phyloP scores from a whole-genome alignment of 2,797 vertebrate genomes.

The Rousettus madagascariensis region DNA sequence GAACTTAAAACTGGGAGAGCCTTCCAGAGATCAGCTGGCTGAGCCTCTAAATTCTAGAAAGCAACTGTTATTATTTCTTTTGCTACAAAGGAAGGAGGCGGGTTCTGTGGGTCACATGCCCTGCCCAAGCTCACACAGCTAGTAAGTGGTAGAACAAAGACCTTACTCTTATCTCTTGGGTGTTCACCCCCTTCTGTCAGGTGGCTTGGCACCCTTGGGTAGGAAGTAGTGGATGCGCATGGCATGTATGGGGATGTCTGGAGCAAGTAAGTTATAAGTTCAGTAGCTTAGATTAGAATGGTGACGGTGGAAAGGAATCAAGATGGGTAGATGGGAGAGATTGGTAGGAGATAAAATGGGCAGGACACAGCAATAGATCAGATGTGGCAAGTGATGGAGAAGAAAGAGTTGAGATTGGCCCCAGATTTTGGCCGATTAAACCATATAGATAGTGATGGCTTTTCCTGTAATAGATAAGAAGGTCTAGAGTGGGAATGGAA shows the following conservation, averaged over 20 bases:
- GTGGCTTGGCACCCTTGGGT: background rate
- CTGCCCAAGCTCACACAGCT: background rate
- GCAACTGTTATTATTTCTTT: background rate
- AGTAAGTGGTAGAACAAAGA: background rate
- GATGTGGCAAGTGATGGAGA: background rate
- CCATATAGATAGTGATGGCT: background rate
- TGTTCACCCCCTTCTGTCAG: background rate
- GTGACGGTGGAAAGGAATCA: background rate
- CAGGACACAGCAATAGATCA: background rate
- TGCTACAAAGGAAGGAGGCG: background rate
- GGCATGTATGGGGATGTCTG: background rate
- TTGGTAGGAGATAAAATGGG: background rate
- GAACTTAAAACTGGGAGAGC: background rate
- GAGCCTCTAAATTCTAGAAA: background rate
- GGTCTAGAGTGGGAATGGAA: background rate
- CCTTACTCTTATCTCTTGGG: background rate
- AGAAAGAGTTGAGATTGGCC: background rate
- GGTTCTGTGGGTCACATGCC: background rate
- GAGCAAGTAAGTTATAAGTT: background rate
- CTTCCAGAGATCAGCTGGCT: background rate
- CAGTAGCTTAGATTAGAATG: background rate
- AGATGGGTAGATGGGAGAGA: background rate
- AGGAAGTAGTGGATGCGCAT: background rate
- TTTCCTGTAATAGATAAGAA: background rate
- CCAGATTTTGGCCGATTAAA: background rate